A percentile compares a stretch with the other conserved stretches of the same genome.
These are phyloP conservation scores for Falco naumanni DNA, from an alignment of 2,797 vertebrate genomes.

Conservation along the genomic window DNA sequence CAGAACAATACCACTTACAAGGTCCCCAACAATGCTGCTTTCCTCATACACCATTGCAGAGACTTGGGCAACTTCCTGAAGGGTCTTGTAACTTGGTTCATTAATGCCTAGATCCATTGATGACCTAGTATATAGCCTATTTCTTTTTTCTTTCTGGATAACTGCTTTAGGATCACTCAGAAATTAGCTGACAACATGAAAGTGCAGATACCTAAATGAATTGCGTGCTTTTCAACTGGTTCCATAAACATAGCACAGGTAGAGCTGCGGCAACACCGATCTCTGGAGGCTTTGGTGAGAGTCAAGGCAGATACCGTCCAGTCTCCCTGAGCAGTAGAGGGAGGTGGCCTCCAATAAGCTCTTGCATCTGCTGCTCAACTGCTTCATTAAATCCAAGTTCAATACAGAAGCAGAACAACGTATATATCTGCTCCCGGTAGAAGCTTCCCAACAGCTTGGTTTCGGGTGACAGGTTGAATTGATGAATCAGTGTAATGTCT, in stretches of 20 bases:
- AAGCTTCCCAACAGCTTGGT: not conserved
- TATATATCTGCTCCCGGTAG: not conserved
- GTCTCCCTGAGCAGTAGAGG: not conserved
- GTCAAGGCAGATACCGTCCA: conserved; percentile 8
- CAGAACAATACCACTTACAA: not conserved
- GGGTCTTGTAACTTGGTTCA: not conserved
- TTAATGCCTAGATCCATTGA: not conserved
- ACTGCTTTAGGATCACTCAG: conserved; percentile 30
- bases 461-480: not conserved
- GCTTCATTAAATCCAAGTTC: conserved; percentile 26
- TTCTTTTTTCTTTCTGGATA: not conserved
- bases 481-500: not conserved
- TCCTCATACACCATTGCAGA: not conserved
- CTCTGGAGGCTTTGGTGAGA: conserved; percentile 34
- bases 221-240: conserved; percentile 52
- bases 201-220: conserved; percentile 55
- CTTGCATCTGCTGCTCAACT: not conserved
- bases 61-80: not conserved
- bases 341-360: conserved; percentile 5
- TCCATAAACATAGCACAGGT: conserved; percentile 63
- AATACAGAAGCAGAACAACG: not conserved
- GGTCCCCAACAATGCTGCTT: not conserved
- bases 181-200: conserved; percentile 55
- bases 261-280: conserved; percentile 20
- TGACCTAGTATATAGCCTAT: not conserved